phyloP scores from a whole-genome alignment of 2,888 invertebrate species.

The Cheilosia pagana region DNA sequence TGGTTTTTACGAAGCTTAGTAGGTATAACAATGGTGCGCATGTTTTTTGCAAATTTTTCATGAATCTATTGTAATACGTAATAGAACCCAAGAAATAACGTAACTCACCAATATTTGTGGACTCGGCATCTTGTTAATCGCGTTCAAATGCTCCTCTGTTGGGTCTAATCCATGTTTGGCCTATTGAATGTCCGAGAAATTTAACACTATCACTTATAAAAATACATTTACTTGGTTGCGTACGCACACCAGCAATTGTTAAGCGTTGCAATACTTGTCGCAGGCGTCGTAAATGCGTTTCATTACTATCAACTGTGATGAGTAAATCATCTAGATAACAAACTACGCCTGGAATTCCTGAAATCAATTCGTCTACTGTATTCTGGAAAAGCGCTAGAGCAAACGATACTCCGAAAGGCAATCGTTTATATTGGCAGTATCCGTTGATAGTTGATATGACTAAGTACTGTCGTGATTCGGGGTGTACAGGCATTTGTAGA shows the following conservation, averaged over 20 bases:
- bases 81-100: too few relatives aligned
- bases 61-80: background rate
- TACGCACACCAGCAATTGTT: background rate
- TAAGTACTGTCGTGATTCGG: background rate
- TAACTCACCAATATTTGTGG: background rate
- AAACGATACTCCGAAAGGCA: background rate
- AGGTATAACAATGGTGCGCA: background rate
- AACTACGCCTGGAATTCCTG: background rate
- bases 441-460: background rate
- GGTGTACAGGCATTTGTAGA: background rate
- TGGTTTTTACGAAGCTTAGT: background rate
- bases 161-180: background rate
- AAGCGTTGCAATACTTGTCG: background rate
- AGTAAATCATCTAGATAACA: slow-evolving; percentile 1
- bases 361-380: background rate
- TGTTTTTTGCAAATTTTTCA: background rate
- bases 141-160: background rate
- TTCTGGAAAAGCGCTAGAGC: background rate
- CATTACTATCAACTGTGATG: background rate
- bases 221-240: background rate
- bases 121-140: background rate
- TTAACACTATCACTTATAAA: background rate
- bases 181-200: background rate
- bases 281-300: background rate
- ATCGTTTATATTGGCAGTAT: background rate